Conservation (phyloP, 1,140 invertebrate species). For the Panagrolaimus sp. region DNA sequence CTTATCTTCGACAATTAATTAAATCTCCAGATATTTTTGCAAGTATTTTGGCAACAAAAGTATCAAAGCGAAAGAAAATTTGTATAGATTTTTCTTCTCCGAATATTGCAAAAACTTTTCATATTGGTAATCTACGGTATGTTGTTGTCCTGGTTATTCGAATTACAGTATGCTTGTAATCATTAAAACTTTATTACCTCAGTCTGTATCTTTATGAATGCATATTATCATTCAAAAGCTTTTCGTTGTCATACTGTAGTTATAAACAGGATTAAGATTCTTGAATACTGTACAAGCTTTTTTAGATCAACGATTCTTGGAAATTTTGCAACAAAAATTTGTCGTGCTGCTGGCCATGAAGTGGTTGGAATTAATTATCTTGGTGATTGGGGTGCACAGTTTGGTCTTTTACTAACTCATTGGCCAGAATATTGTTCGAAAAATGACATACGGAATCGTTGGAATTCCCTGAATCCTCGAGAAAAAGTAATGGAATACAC, state of each 20-base stretch:
- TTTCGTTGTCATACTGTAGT: too few species aligned
- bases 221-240: too few species aligned
- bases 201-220: too few species aligned
- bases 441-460: slow-evolving; percentile 50
- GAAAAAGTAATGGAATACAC: slow-evolving; percentile 44
- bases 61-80: slow-evolving; percentile 61
- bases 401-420: slow-evolving; percentile 68
- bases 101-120: slow-evolving; percentile 96
- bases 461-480: slow-evolving; percentile 59
- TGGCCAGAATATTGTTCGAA: slow-evolving; percentile 31
- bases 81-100: slow-evolving; percentile 79
- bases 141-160: not conserved
- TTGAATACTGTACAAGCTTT: not conserved
- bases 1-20: slow-evolving; percentile 1
- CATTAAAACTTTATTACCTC: too few species aligned
- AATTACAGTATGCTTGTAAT: not conserved
- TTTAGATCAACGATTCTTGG: slow-evolving; percentile 80
- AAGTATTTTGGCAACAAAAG: slow-evolving; percentile 25
- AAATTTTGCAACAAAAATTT: slow-evolving; percentile 83
- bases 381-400: slow-evolving; percentile 96
- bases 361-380: slow-evolving; percentile 84
- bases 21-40: slow-evolving; percentile 18
- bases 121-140: slow-evolving; percentile 75
- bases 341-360: slow-evolving; percentile 70
- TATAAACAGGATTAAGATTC: too few species aligned